Conservation (phyloP, 1,140 invertebrate genomes). For the Drosophila neocordata region DNA sequence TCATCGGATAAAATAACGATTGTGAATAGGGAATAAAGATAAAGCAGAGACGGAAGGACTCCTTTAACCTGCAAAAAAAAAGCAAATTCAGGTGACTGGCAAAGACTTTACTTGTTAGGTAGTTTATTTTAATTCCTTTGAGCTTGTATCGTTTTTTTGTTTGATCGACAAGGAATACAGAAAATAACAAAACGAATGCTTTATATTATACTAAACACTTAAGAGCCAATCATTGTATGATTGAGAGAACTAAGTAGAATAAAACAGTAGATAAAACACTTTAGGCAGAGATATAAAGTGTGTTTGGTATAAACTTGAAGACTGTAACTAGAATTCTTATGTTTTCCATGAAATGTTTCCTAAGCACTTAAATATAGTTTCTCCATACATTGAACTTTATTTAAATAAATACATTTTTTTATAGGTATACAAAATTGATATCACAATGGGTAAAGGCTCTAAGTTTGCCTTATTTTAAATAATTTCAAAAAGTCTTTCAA, state of each 20-base stretch:
- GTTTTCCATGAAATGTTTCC: too few species aligned
- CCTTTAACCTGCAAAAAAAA: neutral
- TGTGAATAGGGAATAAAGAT: slow-evolving; percentile 29
- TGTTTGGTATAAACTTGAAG: too few species aligned
- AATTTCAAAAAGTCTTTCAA: too few species aligned
- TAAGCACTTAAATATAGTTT: too few species aligned
- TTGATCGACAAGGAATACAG: neutral
- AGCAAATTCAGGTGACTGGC: slow-evolving; percentile 1
- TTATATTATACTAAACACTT: neutral
- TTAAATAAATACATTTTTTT: too few species aligned
- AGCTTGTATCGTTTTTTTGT: neutral
- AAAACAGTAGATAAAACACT: neutral
- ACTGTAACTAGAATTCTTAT: too few species aligned
- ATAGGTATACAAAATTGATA: too few species aligned
- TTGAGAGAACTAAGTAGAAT: neutral
- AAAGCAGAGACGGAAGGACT: neutral
- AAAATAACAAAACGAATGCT: neutral
- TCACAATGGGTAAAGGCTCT: too few species aligned
- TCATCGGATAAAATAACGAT: slow-evolving; percentile 33
- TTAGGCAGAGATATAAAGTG: too few species aligned
- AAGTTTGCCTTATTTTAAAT: too few species aligned
- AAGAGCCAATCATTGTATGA: neutral
- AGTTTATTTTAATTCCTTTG: slow-evolving; percentile 2
- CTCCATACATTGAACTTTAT: too few species aligned
- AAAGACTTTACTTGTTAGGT: neutral